Conservation (phyloP, 1,140 invertebrate genomes). For the Aricia agestis region DNA sequence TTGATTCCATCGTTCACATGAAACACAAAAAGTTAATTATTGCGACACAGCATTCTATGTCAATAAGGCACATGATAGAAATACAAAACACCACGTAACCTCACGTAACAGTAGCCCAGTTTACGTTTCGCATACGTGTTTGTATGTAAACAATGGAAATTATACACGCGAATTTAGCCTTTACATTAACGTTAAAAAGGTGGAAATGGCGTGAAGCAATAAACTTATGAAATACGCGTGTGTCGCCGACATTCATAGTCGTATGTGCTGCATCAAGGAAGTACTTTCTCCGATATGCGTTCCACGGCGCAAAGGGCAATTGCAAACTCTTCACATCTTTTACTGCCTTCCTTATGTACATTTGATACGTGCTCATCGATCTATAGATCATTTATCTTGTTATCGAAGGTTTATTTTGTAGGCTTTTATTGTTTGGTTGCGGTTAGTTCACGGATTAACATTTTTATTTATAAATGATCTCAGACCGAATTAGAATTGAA, state of each 20-base stretch:
- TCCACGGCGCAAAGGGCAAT: neutral
- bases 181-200: neutral
- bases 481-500: too few relatives aligned
- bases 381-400: neutral
- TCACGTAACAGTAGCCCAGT: slow-evolving; percentile 47
- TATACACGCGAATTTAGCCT: slow-evolving; percentile 9
- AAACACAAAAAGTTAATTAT: slow-evolving; percentile 43
- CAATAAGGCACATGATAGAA: slow-evolving; percentile 48
- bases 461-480: too few relatives aligned
- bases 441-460: too few relatives aligned
- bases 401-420: neutral
- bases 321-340: neutral
- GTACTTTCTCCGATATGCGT: slow-evolving; percentile 2
- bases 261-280: slow-evolving; percentile 47
- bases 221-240: neutral
- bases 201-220: slow-evolving; percentile 10
- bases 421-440: neutral
- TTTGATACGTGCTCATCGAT: neutral
- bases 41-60: slow-evolving; percentile 44
- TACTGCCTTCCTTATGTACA: neutral
- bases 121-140: slow-evolving; percentile 42
- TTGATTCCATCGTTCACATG: slow-evolving; percentile 9
- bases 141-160: neutral
- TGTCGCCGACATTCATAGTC: slow-evolving; percentile 35
- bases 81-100: slow-evolving; percentile 49